Base-by-base conservation (phyloP, 2,888 invertebrate species). In the Cataglyphis rosenhaueri region DNA sequence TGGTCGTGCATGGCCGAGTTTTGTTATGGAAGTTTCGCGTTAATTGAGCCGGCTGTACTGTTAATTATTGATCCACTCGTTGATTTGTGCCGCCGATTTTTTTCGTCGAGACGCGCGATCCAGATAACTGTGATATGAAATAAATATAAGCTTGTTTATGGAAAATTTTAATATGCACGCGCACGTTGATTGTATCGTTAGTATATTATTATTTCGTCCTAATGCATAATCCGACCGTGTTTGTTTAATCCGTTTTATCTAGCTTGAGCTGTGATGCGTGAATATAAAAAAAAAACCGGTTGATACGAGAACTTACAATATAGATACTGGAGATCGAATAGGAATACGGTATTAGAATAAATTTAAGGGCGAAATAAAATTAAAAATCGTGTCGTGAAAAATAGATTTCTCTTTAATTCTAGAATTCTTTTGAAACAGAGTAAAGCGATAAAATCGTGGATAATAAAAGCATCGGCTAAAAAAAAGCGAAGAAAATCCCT, bases 11-110 rank as follows among this genome's bases (percentile, higher is more conserved):
- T 79, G 82, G 65, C 4, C 68, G 78, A 65, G 84, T 82, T 81
- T 86, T 73, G 89, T 88, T 88, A 89, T 84, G 81, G 85, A 84
- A 84, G 86, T 89, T 86, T 87, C 84, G 25, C 75, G 83, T 87
- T 89, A 89, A 89, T 87, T 88, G 89, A 82, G 61, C 62, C 62
- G 70, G 82, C 82, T 79, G 81, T 48, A 62, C 82, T 82, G 82
- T 88, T 86, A 88, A 88, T 88, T 88, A 83, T 87, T 65, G 73
- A 41, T 70, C 66, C 75, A 18, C 41, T 35, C 70, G 70, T 59
- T 70, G 62, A 44, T n/a, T 38, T 38, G 79, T 48, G 64, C 29
- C 44, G 12, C 32, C 41, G 65, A 55, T 41, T 21, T 65, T 74
- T 75, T 57, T 21, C 75, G 15, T 10, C 41, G 78, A 21, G 44